Evolutionary conservation across 2,888 invertebrate species (phyloP), one percentile per base, ranked within the genome.

Genomic region (Heliconius cydno): DNA sequence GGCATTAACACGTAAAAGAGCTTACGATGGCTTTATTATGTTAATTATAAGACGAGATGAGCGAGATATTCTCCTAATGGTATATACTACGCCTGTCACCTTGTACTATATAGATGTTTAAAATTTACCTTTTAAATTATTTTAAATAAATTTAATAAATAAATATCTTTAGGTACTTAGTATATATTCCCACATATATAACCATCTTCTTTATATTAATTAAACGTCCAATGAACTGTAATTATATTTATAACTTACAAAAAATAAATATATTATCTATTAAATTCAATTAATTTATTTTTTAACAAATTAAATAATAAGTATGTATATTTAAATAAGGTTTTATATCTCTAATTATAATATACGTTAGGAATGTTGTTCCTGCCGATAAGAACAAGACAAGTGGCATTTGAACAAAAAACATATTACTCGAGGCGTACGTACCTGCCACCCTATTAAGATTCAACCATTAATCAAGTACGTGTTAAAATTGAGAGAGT

Each of bases 401-500:
- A 10, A 65, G 28, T 65, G 25, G 28, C 63, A 28, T 63, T 65
- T 75, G 41, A 41, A 25, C 25, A 75, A 65, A 73, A 72, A 73
- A 73, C 15, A 15, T 25, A 38, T 41, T 15, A 25, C 5, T 0
- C n/a, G n/a, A 71, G 10, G 15, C 57, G 9, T 57, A 12, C 6
- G 22, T 73, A 57, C 52, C 28, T 71, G 46, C 38, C 3, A 72
- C 57, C 34, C 30, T 73, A 73, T 57, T 15, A 28, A 57, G 38
- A n/a, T 1, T 73, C 57, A 3, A 57, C 34, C 72, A 60, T 73
- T n/a, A 60, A 73, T 73, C 57, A 57, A 73, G 57, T 57, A 52
- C 57, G 34, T 60, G 34, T 73, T 73, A 57, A 73, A 73, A 34
- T 60, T 73, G 57, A n/a, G 30, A n/a, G 72, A 73, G 25, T 79